These are phyloP conservation scores for Vanessa tameamea DNA, from an alignment of 1,140 invertebrate genomes.

Conservation along the genomic window DNA sequence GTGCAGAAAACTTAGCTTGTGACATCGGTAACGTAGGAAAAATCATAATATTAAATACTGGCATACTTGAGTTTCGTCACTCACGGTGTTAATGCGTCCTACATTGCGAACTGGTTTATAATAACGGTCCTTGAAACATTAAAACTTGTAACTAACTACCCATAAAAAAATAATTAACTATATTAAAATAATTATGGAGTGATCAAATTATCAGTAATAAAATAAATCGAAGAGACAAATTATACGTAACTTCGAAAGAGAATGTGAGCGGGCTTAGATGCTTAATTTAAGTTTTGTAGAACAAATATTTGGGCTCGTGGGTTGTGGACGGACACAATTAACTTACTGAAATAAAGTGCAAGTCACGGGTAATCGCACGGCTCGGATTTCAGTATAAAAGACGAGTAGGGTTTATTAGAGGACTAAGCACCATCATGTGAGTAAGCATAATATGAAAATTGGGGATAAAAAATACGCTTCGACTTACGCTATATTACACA, in stretches of 20 bases:
- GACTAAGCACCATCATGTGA: slow-evolving; percentile 52
- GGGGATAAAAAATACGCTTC: slow-evolving; percentile 21
- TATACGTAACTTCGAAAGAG: slow-evolving; percentile 24
- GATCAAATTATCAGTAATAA: slow-evolving; percentile 30
- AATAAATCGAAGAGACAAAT: slow-evolving; percentile 30
- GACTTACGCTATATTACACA: background rate
- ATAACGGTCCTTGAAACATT: slow-evolving; percentile 24
- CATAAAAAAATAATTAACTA: slow-evolving; percentile 8
- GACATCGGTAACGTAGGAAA: background rate
- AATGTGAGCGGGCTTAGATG: slow-evolving; percentile 30
- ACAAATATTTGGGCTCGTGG: slow-evolving; percentile 39
- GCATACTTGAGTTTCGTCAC: slow-evolving; percentile 42
- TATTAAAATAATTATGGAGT: slow-evolving; percentile 5
- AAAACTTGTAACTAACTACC: slow-evolving; percentile 19
- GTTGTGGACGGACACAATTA: slow-evolving; percentile 63
- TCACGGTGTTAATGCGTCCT: slow-evolving; percentile 25
- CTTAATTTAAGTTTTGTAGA: slow-evolving; percentile 53
- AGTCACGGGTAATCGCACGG: slow-evolving; percentile 69
- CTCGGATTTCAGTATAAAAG: slow-evolving; percentile 71
- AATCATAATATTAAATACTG: slow-evolving; percentile 33
- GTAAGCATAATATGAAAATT: slow-evolving; percentile 54
- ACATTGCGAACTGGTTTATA: slow-evolving; percentile 35
- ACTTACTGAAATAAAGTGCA: slow-evolving; percentile 63
- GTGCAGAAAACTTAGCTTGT: background rate
- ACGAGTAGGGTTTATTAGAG: slow-evolving; percentile 57